Evolutionary conservation across 2,797 vertebrate species (phyloP).

Genomic region (Liasis olivaceus): DNA sequence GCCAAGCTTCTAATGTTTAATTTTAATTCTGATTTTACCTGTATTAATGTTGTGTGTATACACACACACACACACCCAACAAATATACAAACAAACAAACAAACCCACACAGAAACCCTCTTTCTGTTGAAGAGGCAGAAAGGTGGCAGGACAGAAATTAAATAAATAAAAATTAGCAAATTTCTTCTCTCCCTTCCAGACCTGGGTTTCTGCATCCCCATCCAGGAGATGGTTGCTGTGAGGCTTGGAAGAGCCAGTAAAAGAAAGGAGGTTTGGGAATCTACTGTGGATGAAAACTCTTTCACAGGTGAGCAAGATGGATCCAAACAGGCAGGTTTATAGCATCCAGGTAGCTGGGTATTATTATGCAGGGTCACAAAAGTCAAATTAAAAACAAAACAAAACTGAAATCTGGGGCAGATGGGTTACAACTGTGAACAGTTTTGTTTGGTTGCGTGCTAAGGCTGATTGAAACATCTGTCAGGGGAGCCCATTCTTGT

Average conservation of each 20-base stretch:
- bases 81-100: too few relatives aligned
- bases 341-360: background rate
- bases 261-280: slow-evolving; percentile 59
- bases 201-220: slow-evolving; percentile 22
- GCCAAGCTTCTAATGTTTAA: background rate
- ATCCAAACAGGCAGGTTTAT: background rate
- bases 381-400: background rate
- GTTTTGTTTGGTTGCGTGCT: background rate
- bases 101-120: background rate
- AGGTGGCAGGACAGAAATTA: background rate
- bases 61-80: too few relatives aligned
- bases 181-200: background rate
- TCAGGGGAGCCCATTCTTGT: background rate
- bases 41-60: background rate
- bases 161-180: background rate
- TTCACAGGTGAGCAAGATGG: slow-evolving; percentile 75
- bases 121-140: background rate
- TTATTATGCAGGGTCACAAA: background rate
- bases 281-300: slow-evolving; percentile 73
- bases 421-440: background rate
- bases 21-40: background rate
- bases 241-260: slow-evolving; percentile 64
- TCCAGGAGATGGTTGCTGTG: slow-evolving; percentile 61
- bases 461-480: background rate
- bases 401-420: background rate